Evolutionary conservation across 2,888 invertebrate species (phyloP).

Genomic region (Scaptodrosophila latifasciaeformis): DNA sequence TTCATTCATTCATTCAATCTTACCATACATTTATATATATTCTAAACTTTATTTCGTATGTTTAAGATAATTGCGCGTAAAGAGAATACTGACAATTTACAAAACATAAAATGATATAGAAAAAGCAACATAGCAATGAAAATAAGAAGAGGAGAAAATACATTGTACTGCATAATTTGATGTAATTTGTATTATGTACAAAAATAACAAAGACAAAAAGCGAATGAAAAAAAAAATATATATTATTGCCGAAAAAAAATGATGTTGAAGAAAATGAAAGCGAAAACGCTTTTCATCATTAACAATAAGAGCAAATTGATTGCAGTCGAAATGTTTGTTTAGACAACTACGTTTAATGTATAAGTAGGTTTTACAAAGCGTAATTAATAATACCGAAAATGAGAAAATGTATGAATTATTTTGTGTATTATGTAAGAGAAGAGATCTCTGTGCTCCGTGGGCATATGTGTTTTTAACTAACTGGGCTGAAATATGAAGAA

Average conservation of each 20-base stretch:
- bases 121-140: constrained; percentile 29
- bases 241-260: too few relatives aligned
- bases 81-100: background rate
- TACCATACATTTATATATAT: constrained; percentile 39
- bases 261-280: constrained; percentile 8
- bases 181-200: constrained; percentile 61
- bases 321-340: constrained; percentile 46
- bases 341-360: constrained; percentile 49
- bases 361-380: constrained; percentile 63
- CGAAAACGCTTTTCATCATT: constrained; percentile 25
- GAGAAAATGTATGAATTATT: constrained; percentile 9
- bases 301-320: constrained; percentile 16
- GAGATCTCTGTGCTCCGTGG: too few relatives aligned
- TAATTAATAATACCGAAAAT: constrained; percentile 50
- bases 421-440: too few relatives aligned
- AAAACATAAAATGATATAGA: constrained; percentile 19
- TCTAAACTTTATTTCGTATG: constrained; percentile 45
- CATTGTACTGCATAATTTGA: constrained; percentile 14
- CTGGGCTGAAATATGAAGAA: too few relatives aligned
- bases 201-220: constrained; percentile 29
- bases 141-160: too few relatives aligned
- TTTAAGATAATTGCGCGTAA: constrained; percentile 50
- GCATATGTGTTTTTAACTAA: too few relatives aligned
- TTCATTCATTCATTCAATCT: constrained; percentile 40
- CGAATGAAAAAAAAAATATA: constrained; percentile 14